Conservation (phyloP, 2,888 invertebrate species). For the Candidula unifasciata region DNA sequence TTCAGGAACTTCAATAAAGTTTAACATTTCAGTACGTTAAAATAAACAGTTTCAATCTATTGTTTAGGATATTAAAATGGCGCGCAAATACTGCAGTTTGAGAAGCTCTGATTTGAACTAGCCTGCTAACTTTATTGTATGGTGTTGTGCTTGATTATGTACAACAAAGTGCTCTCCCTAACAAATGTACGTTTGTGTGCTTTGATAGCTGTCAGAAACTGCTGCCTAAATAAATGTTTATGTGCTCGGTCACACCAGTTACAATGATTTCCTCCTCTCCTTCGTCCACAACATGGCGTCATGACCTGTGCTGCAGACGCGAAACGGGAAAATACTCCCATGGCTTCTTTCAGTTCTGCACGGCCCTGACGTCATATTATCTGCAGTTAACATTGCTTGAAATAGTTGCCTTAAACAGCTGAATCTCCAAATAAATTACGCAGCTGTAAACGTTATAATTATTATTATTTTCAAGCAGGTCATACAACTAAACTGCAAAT, state of each 20-base stretch:
- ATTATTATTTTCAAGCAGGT: too few relatives aligned
- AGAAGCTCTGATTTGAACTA: background rate
- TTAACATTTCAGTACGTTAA: too few relatives aligned
- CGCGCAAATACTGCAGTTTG: background rate
- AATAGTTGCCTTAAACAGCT: slow-evolving; percentile 13
- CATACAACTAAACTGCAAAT: too few relatives aligned
- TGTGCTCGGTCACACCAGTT: slow-evolving; percentile 55
- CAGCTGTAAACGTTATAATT: background rate
- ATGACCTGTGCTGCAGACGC: slow-evolving; percentile 34
- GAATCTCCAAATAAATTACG: background rate
- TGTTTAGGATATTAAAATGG: background rate
- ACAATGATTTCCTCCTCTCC: slow-evolving; percentile 41
- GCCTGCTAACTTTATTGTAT: background rate
- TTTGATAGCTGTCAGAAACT: background rate
- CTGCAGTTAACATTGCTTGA: slow-evolving; percentile 10
- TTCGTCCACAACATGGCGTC: slow-evolving; percentile 51
- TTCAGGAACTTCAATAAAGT: too few relatives aligned
- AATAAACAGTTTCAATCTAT: too few relatives aligned
- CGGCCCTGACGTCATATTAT: slow-evolving; percentile 47
- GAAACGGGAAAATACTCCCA: background rate
- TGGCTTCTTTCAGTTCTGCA: background rate
- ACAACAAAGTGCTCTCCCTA: too few relatives aligned
- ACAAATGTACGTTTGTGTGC: background rate
- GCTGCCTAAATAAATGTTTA: slow-evolving; percentile 35
- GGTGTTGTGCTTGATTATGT: background rate